Base-by-base conservation (phyloP, 2,113 vertebrate species). In the Calyptommatus sinebrachiatus region DNA sequence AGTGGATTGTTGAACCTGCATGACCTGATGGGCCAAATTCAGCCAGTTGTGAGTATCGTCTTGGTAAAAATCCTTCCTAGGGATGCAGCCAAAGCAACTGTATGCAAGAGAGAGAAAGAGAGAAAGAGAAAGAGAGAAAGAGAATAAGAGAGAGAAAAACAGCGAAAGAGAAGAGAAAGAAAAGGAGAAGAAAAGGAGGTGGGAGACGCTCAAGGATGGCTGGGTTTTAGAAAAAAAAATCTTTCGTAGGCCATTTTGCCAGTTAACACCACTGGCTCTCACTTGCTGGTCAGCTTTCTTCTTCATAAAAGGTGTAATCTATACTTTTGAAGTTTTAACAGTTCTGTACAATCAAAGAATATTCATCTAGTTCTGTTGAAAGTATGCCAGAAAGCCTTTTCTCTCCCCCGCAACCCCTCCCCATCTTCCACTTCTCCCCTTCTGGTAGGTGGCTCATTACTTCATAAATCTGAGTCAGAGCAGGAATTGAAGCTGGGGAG, bases 381-480 rank as follows among this genome's bases (percentile, higher is more conserved):
- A 90, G 72, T 67, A 53, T 86, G 76, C 83, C 88, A 84, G 79
- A 81, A 79, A 90, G 84, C 82, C 85, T 84, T 85, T 93, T 88
- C 70, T 69, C 81, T 84, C 26, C 26, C 2, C 41, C 7, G 7
- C 71, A 31, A 41, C 53, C 28, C 72, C 20, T 18, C 21, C 41
- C 18, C 22, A 20, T 89, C 85, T 88, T 89, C 90, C 84, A 66
- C 86, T 91, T 62, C 65, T 76, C 28, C 66, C 73, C 73, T 70
- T 91, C 86, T 88, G 86, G 91, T 91, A 88, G 91, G 89, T 85
- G 75, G 89, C 84, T 93, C 91, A 90, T 92, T 89, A 91, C 92
- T 94, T 92, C 92, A 91, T 94, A 90, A 93, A 94, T 93, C 90
- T 92, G 91, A 87, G 84, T 79, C 82, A 86, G 90, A 88, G 88